A percentile compares a stretch with the other conserved stretches of the same genome.
These are phyloP conservation scores for Drosophila differens DNA, from an alignment of 2,888 invertebrate species.

Conservation along the genomic window DNA sequence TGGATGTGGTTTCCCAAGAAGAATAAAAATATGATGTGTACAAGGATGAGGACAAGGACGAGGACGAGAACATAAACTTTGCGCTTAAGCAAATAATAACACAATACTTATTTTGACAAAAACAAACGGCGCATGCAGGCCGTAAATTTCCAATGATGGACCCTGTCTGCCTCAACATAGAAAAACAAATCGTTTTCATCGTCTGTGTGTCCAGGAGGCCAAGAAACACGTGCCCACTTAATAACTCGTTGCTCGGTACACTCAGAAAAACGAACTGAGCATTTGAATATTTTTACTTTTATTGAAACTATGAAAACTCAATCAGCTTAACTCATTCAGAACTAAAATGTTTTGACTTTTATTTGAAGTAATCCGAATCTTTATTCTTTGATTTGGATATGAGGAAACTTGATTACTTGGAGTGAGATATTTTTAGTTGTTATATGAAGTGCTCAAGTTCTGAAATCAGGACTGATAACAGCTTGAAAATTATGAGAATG, in stretches of 20 bases:
- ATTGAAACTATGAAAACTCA: neutral
- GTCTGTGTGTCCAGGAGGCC: conserved; percentile 30
- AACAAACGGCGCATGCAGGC: conserved; percentile 47
- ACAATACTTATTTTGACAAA: conserved; percentile 67
- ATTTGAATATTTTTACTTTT: neutral
- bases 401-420: neutral
- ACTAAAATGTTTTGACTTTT: neutral
- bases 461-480: neutral
- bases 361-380: neutral
- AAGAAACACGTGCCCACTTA: conserved; percentile 76
- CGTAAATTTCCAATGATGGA: conserved; percentile 48
- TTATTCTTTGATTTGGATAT: neutral
- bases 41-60: neutral
- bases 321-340: too few species aligned
- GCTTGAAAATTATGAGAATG: neutral
- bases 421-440: neutral
- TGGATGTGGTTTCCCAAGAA: conserved; percentile 44
- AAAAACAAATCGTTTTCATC: conserved; percentile 68
- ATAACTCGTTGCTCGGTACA: conserved; percentile 35
- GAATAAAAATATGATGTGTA: conserved; percentile 19
- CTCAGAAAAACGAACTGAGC: neutral
- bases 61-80: conserved; percentile 50
- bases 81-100: conserved; percentile 67
- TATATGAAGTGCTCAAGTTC: neutral
- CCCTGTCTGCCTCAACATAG: conserved; percentile 56